phyloP scores from a whole-genome alignment of 2,113 vertebrate species.

The Leucoraja erinaceus region DNA sequence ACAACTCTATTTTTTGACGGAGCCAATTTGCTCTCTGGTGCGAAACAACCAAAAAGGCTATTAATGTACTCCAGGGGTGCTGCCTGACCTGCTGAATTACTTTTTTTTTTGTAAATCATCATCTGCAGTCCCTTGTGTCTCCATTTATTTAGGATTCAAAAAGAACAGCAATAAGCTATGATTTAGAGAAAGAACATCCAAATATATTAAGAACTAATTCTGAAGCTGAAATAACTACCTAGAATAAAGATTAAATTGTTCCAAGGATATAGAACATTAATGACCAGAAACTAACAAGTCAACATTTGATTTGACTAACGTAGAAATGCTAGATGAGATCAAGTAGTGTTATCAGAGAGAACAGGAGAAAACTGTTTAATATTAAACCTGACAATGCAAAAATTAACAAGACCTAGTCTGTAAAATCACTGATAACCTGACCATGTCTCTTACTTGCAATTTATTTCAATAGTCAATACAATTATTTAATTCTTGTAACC shows the following conservation, averaged over 20 bases:
- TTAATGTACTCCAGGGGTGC: too few species aligned
- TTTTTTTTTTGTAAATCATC: too few species aligned
- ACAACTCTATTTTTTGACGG: background rate
- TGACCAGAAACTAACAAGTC: background rate
- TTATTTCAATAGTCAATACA: background rate
- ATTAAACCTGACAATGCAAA: background rate
- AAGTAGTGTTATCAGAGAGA: background rate
- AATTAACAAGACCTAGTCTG: background rate
- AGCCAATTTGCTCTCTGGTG: background rate
- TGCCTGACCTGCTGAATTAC: too few species aligned
- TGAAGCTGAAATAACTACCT: background rate
- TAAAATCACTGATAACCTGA: background rate
- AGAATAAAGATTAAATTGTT: background rate
- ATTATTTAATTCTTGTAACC: background rate
- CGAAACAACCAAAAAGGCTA: background rate
- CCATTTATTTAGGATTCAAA: conserved; percentile 5
- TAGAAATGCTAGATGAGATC: background rate
- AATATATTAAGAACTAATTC: background rate
- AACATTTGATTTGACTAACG: background rate
- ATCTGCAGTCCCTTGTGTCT: too few species aligned
- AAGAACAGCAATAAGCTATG: background rate
- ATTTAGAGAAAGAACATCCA: background rate
- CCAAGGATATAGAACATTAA: background rate
- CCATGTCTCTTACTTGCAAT: background rate
- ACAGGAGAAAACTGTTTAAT: background rate